phyloP scores from a whole-genome alignment of 2,888 invertebrate species.

The Helobdella robusta region DNA sequence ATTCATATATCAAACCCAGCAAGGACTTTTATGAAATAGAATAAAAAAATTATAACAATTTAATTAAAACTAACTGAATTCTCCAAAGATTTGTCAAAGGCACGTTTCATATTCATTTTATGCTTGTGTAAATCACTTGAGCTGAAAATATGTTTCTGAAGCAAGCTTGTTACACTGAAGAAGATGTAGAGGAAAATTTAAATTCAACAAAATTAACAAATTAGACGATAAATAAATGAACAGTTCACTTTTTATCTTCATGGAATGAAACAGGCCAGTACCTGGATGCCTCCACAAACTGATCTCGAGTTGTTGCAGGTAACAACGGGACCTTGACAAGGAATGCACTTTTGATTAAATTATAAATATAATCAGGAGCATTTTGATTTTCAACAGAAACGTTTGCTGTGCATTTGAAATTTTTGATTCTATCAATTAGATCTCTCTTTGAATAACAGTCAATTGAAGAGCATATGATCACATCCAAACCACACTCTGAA shows the following conservation, averaged over 20 bases:
- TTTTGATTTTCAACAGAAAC: not conserved
- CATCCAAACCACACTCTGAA: slow-evolving; percentile 9
- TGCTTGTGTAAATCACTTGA: not conserved
- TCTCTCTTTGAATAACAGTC: slow-evolving; percentile 9
- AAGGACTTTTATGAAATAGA: no score
- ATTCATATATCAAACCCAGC: no score
- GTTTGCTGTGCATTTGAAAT: no score
- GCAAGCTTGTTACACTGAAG: not conserved
- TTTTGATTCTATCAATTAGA: not conserved
- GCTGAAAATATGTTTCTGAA: not conserved
- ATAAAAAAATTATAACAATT: no score
- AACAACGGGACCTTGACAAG: slow-evolving; percentile 39
- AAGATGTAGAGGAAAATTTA: not conserved
- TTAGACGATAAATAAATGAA: no score
- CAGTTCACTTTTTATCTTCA: slow-evolving; percentile 44
- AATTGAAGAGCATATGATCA: not conserved
- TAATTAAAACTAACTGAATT: no score
- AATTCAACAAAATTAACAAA: no score
- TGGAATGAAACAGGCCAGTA: slow-evolving; percentile 48
- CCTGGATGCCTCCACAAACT: slow-evolving; percentile 39
- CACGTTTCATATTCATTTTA: not conserved
- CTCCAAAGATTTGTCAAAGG: not conserved
- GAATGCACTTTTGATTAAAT: slow-evolving; percentile 36
- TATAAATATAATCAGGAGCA: not conserved
- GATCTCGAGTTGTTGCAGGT: slow-evolving; percentile 41